Evolutionary conservation across 1,140 invertebrate genomes (phyloP).

Genomic region (Macrosteles quadrilineatus): DNA sequence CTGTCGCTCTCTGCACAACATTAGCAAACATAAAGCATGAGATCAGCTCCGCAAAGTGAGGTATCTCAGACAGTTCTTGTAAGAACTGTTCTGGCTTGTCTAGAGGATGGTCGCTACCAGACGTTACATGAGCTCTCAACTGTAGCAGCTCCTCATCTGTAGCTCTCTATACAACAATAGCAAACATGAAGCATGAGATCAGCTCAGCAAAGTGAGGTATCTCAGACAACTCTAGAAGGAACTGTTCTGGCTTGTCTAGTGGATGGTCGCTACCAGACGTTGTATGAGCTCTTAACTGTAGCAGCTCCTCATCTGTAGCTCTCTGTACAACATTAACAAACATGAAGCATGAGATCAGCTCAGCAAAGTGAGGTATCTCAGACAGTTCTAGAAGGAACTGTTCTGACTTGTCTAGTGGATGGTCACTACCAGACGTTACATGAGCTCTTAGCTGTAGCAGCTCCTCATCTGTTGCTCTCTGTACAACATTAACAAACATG

Average conservation of each 20-base stretch:
- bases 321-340: slow-evolving; percentile 74
- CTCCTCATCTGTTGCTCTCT: slow-evolving; percentile 85
- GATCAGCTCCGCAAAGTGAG: slow-evolving; percentile 87
- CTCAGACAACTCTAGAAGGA: slow-evolving; percentile 83
- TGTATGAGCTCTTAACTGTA: slow-evolving; percentile 74
- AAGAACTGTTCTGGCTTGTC: slow-evolving; percentile 94
- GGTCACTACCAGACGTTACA: slow-evolving; percentile 67
- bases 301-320: slow-evolving; percentile 80
- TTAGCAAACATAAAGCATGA: slow-evolving; percentile 92
- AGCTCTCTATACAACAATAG: slow-evolving; percentile 67
- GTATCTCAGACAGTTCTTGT: slow-evolving; percentile 84
- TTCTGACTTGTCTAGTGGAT: slow-evolving; percentile 90
- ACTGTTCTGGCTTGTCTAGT: slow-evolving; percentile 90
- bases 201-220: slow-evolving; percentile 90
- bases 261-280: slow-evolving; percentile 71
- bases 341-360: slow-evolving; percentile 90
- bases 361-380: slow-evolving; percentile 85
- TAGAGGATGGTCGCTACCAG: slow-evolving; percentile 74
- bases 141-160: slow-evolving; percentile 78
- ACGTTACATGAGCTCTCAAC: slow-evolving; percentile 72
- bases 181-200: slow-evolving; percentile 93
- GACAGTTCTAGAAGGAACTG: slow-evolving; percentile 87
- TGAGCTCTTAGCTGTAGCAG: slow-evolving; percentile 75
- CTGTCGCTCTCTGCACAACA: slow-evolving; percentile 69
- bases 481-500: slow-evolving; percentile 70